Conservation (phyloP, 2,888 invertebrate species). For the Cephus spinipes region DNA sequence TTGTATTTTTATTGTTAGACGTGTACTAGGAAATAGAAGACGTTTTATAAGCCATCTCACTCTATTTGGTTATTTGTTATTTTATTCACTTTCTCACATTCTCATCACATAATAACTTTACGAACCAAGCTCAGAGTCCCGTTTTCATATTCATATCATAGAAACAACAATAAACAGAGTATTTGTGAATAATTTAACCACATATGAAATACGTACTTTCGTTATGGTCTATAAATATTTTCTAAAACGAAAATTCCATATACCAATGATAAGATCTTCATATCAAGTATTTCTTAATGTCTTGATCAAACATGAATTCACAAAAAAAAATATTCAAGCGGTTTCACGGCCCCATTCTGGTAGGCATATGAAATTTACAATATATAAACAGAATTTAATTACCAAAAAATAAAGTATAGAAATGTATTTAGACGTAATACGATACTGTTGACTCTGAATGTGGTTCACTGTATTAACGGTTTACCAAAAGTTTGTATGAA, state of each 20-base stretch:
- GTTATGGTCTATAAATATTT: not conserved
- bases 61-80: not conserved
- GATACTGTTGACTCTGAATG: not conserved
- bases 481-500: not conserved
- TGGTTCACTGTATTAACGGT: not conserved
- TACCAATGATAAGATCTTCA: not conserved
- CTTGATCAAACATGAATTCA: not conserved
- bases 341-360: not conserved
- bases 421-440: not conserved
- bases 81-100: not conserved
- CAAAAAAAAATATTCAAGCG: not conserved
- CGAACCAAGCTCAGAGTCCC: slow-evolving; percentile 1
- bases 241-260: slow-evolving; percentile 5
- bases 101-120: slow-evolving; percentile 1
- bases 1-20: not conserved
- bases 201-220: not conserved
- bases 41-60: not conserved
- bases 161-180: not conserved
- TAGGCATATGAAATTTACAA: not conserved
- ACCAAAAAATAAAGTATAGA: not conserved
- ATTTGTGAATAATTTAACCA: not conserved
- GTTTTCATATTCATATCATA: not conserved
- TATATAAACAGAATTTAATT: not conserved
- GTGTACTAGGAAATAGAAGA: not conserved
- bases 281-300: not conserved